phyloP scores from a whole-genome alignment of 2,888 invertebrate genomes.

The Oxytorus armatus region DNA sequence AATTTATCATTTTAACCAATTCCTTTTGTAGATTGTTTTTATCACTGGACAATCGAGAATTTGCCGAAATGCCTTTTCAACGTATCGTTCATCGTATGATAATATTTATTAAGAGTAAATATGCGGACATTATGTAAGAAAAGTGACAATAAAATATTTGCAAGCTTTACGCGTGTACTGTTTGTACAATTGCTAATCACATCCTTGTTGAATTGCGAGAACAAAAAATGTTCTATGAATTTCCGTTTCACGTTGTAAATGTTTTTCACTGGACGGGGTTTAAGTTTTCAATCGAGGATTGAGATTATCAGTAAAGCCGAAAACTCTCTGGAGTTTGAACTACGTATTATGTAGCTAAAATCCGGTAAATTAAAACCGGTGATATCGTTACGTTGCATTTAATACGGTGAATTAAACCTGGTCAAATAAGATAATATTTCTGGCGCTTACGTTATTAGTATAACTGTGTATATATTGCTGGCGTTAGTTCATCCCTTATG shows the following conservation, averaged over 20 bases:
- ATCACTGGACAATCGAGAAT: too few species aligned
- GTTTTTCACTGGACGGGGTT: not conserved
- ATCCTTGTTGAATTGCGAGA: not conserved
- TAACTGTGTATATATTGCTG: constrained; percentile 10
- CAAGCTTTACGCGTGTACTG: too few species aligned
- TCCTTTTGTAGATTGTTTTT: too few species aligned
- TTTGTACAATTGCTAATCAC: too few species aligned
- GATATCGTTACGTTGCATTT: constrained; percentile 37
- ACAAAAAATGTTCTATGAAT: not conserved
- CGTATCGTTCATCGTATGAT: too few species aligned
- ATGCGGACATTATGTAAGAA: too few species aligned
- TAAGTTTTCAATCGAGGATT: not conserved
- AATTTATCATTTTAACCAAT: too few species aligned
- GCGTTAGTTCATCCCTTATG: constrained; percentile 70
- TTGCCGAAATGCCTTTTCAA: too few species aligned
- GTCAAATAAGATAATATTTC: constrained; percentile 77
- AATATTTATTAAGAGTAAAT: too few species aligned
- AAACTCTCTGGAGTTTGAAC: not conserved
- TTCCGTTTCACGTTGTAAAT: not conserved
- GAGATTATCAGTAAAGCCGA: not conserved
- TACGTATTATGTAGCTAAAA: too few species aligned
- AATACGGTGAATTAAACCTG: constrained; percentile 67
- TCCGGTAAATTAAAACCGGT: not conserved
- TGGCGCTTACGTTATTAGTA: constrained; percentile 65
- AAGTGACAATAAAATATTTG: too few species aligned